phyloP scores from a whole-genome alignment of 2,113 vertebrate genomes.

The Tinamus guttatus region DNA sequence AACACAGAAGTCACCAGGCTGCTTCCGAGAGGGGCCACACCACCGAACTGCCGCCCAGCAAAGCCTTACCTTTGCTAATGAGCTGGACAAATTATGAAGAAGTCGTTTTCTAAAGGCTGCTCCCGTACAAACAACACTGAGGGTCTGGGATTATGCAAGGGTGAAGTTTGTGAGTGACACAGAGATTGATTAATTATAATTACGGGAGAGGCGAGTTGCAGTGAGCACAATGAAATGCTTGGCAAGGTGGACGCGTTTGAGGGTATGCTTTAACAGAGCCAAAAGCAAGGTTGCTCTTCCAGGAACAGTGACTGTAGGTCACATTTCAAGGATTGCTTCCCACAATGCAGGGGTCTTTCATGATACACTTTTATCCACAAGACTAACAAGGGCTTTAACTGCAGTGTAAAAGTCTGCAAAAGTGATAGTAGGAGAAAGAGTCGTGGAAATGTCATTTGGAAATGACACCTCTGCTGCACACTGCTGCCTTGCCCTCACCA shows the following conservation, averaged over 20 bases:
- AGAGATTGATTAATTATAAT: conserved; percentile 5
- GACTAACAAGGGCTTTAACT: neutral
- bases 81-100: neutral
- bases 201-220: neutral
- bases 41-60: accelerated
- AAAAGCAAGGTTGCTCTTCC: accelerated
- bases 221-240: neutral
- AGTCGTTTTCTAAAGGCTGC: neutral
- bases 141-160: neutral
- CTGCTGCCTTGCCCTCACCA: neutral
- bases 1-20: neutral
- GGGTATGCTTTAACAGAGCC: neutral
- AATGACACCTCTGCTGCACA: neutral
- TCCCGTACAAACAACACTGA: neutral
- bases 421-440: neutral
- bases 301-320: neutral
- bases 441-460: neutral
- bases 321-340: neutral
- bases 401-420: neutral
- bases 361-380: neutral
- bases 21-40: neutral
- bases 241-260: neutral
- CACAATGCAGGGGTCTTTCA: accelerated
- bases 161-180: conserved; percentile 29
- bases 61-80: neutral